These are phyloP conservation scores for Lasaia peninsularis DNA, from an alignment of 1,140 invertebrate species.

Conservation along the genomic window DNA sequence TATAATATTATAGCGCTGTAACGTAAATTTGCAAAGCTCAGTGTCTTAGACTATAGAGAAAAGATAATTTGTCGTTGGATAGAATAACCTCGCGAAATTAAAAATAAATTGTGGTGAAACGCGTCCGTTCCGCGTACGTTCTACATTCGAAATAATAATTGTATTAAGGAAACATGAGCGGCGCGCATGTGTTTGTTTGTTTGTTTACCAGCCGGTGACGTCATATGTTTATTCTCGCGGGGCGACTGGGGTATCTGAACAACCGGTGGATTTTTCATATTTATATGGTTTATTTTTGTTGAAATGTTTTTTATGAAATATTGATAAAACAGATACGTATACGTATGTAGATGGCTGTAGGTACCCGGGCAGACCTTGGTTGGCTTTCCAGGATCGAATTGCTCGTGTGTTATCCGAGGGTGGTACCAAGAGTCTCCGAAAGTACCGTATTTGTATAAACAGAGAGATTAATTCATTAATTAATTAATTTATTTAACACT, in stretches of 20 bases:
- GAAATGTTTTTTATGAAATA: too few species aligned
- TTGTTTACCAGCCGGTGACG: slow-evolving; percentile 78
- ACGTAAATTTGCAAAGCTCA: too few species aligned
- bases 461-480: too few species aligned
- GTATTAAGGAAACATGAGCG: slow-evolving; percentile 78
- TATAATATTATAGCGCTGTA: too few species aligned
- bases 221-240: slow-evolving; percentile 78
- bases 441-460: too few species aligned
- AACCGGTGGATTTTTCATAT: slow-evolving; percentile 17
- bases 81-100: slow-evolving; percentile 33
- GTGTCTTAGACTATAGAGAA: background rate
- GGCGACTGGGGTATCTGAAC: slow-evolving; percentile 36
- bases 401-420: too few species aligned
- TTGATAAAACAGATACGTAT: too few species aligned
- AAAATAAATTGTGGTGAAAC: slow-evolving; percentile 50
- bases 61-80: slow-evolving; percentile 15
- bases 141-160: slow-evolving; percentile 77
- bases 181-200: slow-evolving; percentile 79
- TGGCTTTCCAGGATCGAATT: too few species aligned
- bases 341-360: too few species aligned
- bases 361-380: too few species aligned
- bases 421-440: too few species aligned
- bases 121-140: slow-evolving; percentile 53
- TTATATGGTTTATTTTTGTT: slow-evolving; percentile 1
- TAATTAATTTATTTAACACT: too few species aligned